These are phyloP conservation scores for Labeo calbasu DNA, from an alignment of 2,797 vertebrate genomes.

Conservation along the genomic window DNA sequence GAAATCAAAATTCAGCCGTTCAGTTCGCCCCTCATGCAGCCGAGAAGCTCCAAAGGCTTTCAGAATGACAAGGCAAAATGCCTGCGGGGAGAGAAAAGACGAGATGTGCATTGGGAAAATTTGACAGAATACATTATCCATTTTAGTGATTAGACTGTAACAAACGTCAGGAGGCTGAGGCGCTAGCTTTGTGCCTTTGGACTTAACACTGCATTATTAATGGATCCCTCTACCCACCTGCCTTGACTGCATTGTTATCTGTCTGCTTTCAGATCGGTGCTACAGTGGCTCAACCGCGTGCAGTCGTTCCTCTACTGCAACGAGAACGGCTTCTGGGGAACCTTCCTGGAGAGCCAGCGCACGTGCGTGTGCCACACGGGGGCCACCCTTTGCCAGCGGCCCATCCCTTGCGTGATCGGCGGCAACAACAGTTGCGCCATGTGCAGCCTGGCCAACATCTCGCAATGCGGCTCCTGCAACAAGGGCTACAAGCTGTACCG, in stretches of 20 bases:
- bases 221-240: conserved; percentile 37
- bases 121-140: conserved; percentile 60
- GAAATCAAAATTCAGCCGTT: conserved; percentile 66
- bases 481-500: conserved; percentile 98
- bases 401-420: conserved; percentile 95
- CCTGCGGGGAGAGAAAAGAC: conserved; percentile 65
- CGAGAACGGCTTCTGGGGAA: conserved; percentile 98
- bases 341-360: conserved; percentile 95
- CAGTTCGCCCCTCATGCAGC: conserved; percentile 64
- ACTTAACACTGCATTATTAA: conserved; percentile 47
- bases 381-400: conserved; percentile 92
- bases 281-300: conserved; percentile 97
- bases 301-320: conserved; percentile 99
- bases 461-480: conserved; percentile 98
- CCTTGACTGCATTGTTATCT: conserved; percentile 25
- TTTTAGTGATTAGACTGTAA: conserved; percentile 57
- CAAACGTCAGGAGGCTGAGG: conserved; percentile 45
- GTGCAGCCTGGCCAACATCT: conserved; percentile 99
- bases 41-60: conserved; percentile 71
- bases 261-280: conserved; percentile 85
- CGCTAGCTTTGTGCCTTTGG: conserved; percentile 33
- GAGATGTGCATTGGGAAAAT: conserved; percentile 71
- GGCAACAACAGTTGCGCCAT: conserved; percentile 99
- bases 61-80: conserved; percentile 74
- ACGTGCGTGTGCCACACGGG: conserved; percentile 96